Percentiles rank a stretch among this genome's conserved stretches.
phyloP scores from a whole-genome alignment of 2,113 vertebrate species.

The Callipepla squamata region DNA sequence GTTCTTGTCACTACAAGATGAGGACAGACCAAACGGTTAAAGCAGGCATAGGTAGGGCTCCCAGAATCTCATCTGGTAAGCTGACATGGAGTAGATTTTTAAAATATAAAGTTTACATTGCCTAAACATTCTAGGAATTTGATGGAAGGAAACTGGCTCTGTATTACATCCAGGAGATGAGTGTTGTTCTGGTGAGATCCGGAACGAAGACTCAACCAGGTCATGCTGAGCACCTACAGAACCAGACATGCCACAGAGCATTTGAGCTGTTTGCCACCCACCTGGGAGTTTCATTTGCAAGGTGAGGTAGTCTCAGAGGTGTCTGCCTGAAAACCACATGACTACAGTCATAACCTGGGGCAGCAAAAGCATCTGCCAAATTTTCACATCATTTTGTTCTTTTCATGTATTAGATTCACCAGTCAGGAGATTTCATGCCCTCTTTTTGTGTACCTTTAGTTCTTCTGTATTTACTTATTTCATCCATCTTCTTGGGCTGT shows the following conservation, averaged over 20 bases:
- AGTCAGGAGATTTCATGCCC: neutral
- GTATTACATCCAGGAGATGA: neutral
- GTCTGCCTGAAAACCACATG: neutral
- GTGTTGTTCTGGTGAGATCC: neutral
- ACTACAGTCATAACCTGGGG: neutral
- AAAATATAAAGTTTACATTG: neutral
- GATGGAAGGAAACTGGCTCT: neutral
- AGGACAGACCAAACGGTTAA: neutral
- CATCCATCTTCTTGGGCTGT: neutral
- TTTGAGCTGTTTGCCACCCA: neutral
- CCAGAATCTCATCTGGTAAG: neutral
- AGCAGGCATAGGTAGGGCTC: neutral
- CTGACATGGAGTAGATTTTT: neutral
- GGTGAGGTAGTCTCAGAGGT: neutral
- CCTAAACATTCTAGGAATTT: neutral
- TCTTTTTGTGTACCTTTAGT: neutral
- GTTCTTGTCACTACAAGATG: neutral
- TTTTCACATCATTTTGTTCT: neutral
- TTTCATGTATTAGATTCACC: neutral
- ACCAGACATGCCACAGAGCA: neutral
- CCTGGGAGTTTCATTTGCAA: accelerated
- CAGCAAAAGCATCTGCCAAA: neutral
- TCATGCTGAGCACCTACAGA: neutral
- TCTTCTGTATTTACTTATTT: neutral
- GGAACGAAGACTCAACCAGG: neutral